Conservation (phyloP, 2,888 invertebrate species). For the Diarsia dahlii region DNA sequence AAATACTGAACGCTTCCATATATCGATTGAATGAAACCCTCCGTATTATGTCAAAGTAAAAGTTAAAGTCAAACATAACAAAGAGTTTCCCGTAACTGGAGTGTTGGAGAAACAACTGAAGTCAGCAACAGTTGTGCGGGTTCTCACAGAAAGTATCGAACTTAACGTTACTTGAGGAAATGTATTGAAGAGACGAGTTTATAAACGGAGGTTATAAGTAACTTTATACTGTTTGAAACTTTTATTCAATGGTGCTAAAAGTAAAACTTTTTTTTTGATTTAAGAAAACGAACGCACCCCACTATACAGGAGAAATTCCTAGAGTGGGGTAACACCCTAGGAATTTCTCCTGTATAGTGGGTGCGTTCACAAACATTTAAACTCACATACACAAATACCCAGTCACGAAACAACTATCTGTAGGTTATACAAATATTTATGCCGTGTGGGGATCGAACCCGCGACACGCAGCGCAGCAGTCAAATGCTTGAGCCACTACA, state of each 20-base stretch:
- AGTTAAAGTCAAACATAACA: conserved; percentile 39
- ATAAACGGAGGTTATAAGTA: not conserved
- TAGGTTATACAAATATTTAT: too few species aligned
- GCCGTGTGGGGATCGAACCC: too few species aligned
- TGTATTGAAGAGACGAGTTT: conserved; percentile 7
- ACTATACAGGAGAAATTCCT: too few species aligned
- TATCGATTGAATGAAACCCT: not conserved
- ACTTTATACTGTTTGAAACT: conserved; percentile 17
- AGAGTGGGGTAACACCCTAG: too few species aligned
- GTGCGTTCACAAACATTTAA: not conserved
- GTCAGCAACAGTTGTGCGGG: conserved; percentile 42
- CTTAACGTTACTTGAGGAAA: conserved; percentile 21
- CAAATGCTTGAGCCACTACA: too few species aligned
- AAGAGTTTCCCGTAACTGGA: conserved; percentile 13
- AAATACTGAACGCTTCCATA: not conserved
- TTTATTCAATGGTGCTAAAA: not conserved
- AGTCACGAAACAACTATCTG: too few species aligned
- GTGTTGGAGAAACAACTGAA: conserved; percentile 24
- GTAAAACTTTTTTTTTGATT: not conserved
- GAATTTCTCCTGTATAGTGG: not conserved
- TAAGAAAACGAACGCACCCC: too few species aligned
- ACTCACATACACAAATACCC: not conserved
- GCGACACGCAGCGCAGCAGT: too few species aligned
- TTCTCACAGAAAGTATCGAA: conserved; percentile 49
- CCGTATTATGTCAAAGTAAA: conserved; percentile 24